Conservation (phyloP, 2,113 vertebrate species). For the Zootoca vivipara region DNA sequence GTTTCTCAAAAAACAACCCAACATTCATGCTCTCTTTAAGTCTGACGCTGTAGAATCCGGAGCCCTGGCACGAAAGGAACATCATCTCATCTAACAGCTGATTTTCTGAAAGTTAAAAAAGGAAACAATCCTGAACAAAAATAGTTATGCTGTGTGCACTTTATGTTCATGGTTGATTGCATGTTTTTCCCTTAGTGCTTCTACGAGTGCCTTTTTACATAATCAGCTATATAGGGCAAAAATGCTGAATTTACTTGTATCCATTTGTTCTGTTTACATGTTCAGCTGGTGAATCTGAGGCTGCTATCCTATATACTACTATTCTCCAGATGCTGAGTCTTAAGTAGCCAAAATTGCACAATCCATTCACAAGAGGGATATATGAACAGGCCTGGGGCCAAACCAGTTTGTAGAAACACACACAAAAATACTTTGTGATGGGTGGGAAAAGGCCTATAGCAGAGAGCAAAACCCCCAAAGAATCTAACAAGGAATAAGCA, state of each 20-base stretch:
- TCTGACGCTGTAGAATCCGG: background rate
- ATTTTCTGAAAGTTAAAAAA: background rate
- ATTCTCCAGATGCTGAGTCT: background rate
- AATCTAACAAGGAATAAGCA: too few relatives aligned
- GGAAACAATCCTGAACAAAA: background rate
- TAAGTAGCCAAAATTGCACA: background rate
- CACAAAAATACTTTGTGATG: too few relatives aligned
- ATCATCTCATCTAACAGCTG: background rate
- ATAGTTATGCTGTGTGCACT: background rate
- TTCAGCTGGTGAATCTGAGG: background rate
- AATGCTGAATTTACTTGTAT: background rate
- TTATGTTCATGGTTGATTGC: background rate
- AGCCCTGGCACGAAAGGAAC: background rate
- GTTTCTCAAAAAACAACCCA: background rate
- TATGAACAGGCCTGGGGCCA: background rate
- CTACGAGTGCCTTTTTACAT: background rate
- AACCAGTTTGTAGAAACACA: too few relatives aligned
- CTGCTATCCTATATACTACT: background rate
- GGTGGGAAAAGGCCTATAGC: too few relatives aligned
- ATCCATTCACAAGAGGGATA: background rate
- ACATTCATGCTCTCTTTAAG: background rate
- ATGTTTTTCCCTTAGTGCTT: background rate
- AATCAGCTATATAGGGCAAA: background rate
- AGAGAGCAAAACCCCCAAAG: too few relatives aligned
- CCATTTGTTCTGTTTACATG: background rate